These are phyloP conservation scores for Brenthis hecate DNA, from an alignment of 2,888 invertebrate species.

Conservation along the genomic window DNA sequence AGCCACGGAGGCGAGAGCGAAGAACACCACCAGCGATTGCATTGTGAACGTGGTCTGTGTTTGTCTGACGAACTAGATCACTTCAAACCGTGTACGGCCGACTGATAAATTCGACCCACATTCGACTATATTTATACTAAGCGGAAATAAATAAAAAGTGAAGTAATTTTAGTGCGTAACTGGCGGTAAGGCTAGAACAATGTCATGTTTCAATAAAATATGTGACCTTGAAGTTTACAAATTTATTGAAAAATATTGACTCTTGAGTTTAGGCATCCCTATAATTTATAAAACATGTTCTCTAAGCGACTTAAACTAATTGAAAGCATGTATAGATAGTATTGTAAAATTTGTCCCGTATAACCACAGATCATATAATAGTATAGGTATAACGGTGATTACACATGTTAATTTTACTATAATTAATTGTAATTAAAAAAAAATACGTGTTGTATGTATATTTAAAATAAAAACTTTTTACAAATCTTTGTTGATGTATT, in stretches of 20 bases:
- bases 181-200: conserved; percentile 64
- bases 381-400: too few relatives aligned
- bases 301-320: too few relatives aligned
- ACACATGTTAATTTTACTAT: too few relatives aligned
- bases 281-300: too few relatives aligned
- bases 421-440: too few relatives aligned
- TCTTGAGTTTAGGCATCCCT: too few relatives aligned
- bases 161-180: conserved; percentile 52
- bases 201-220: conserved; percentile 73
- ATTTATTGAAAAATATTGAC: not conserved
- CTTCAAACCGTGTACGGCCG: conserved; percentile 63
- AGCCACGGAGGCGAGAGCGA: conserved; percentile 83
- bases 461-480: too few relatives aligned
- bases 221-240: conserved; percentile 61
- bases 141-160: conserved; percentile 76
- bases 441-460: too few relatives aligned
- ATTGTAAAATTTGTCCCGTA: too few relatives aligned
- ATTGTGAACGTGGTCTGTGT: conserved; percentile 72
- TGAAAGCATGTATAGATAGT: too few relatives aligned
- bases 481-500: too few relatives aligned
- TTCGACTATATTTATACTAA: conserved; percentile 67
- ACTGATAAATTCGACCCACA: conserved; percentile 56
- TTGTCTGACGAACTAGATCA: conserved; percentile 61
- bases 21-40: conserved; percentile 83
- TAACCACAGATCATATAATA: too few relatives aligned